Percentiles rank a stretch among this genome's conserved stretches.
These are phyloP conservation scores for Rhinolophus ferrumequinum DNA, from an alignment of 2,113 vertebrate genomes.

Conservation along the genomic window DNA sequence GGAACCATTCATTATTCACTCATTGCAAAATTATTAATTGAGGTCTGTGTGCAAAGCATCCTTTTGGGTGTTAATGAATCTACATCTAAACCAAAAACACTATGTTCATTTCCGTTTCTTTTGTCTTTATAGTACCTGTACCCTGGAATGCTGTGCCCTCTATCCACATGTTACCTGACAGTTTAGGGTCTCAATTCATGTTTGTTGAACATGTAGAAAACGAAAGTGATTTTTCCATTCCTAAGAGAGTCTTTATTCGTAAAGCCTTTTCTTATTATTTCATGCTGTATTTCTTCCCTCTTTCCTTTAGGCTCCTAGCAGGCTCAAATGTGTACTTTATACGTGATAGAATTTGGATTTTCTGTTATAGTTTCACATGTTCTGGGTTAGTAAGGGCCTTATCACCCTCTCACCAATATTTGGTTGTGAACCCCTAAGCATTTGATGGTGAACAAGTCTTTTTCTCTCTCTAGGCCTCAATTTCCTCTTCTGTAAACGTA, in stretches of 20 bases:
- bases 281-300: neutral
- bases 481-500: neutral
- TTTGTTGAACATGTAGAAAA: neutral
- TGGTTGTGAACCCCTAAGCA: neutral
- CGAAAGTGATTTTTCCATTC: neutral
- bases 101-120: neutral
- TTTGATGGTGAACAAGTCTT: neutral
- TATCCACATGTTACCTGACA: neutral
- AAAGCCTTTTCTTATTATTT: neutral
- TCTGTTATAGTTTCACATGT: neutral
- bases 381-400: neutral
- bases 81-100: neutral
- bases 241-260: neutral
- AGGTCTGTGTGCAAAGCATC: neutral
- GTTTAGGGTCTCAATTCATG: neutral
- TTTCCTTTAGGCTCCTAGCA: neutral
- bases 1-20: conserved; percentile 9
- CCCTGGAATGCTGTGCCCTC: neutral
- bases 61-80: neutral
- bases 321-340: neutral
- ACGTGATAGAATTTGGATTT: neutral
- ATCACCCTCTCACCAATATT: neutral
- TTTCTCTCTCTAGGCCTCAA: neutral
- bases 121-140: neutral
- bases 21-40: conserved; percentile 12